Percentiles rank a stretch among this genome's conserved stretches.
Evolutionary conservation across 2,113 vertebrate genomes (phyloP).

Genomic region (Chloroceryle aenea): DNA sequence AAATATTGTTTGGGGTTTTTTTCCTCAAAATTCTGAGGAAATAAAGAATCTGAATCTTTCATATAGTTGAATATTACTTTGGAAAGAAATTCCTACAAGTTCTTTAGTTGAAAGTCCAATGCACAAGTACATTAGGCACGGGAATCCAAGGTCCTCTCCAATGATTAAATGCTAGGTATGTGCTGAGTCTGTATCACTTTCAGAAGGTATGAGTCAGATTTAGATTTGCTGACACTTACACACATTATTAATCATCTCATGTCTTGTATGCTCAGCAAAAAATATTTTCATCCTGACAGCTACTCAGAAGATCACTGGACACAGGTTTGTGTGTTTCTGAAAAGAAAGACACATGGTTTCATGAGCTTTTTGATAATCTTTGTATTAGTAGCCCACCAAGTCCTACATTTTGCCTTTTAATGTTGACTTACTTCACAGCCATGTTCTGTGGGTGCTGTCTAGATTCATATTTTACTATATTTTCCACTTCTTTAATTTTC

Average conservation of each 20-base stretch:
- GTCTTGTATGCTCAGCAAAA: not conserved
- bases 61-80: not conserved
- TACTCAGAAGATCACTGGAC: not conserved
- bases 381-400: not conserved
- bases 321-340: not conserved
- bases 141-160: not conserved
- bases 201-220: not conserved
- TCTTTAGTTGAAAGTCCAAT: not conserved
- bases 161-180: not conserved
- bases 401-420: not conserved
- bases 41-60: not conserved
- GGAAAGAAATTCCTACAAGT: not conserved
- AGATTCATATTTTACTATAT: not conserved
- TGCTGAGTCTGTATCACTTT: not conserved
- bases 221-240: not conserved
- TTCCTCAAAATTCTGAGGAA: not conserved
- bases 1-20: not conserved
- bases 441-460: not conserved
- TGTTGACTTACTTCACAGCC: not conserved
- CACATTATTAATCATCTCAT: not conserved
- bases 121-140: not conserved
- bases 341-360: not conserved
- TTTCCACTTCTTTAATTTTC: conserved; percentile 15
- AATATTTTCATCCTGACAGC: not conserved
- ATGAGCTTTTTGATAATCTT: not conserved